phyloP scores from a whole-genome alignment of 2,888 invertebrate species.

The Cenopis cana region DNA sequence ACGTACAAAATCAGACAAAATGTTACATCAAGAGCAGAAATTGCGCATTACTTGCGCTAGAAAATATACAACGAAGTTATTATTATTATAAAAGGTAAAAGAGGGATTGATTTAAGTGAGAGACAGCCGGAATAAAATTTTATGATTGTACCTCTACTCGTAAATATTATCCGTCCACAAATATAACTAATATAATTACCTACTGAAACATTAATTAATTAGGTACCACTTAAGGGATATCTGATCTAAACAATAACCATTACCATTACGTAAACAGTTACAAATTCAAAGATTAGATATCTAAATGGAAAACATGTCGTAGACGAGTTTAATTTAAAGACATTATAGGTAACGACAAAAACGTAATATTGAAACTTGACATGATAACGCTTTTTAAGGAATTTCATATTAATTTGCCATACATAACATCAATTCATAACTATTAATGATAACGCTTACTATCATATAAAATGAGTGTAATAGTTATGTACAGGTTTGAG shows the following conservation, averaged over 20 bases:
- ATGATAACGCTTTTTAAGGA: neutral
- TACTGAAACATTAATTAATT: neutral
- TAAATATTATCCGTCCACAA: neutral
- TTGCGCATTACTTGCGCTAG: neutral
- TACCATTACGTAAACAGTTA: neutral
- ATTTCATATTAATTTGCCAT: too few relatives aligned
- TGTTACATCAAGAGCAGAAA: neutral
- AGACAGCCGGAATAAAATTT: too few relatives aligned
- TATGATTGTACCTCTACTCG: too few relatives aligned
- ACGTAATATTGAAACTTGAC: neutral
- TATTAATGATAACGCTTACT: neutral
- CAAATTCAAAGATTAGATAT: slow-evolving; percentile 18
- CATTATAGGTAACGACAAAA: slow-evolving; percentile 30
- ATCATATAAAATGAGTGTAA: slow-evolving; percentile 19
- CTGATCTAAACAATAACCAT: slow-evolving; percentile 13
- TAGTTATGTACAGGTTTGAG: slow-evolving; percentile 28
- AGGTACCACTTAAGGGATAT: slow-evolving; percentile 9
- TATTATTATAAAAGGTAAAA: too few relatives aligned
- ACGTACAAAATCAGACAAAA: neutral
- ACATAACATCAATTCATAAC: too few relatives aligned
- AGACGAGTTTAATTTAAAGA: neutral
- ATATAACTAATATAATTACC: neutral
- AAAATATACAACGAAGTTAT: neutral
- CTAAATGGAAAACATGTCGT: slow-evolving; percentile 25
- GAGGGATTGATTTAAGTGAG: too few relatives aligned